Percentiles rank a stretch among this genome's conserved stretches.
Evolutionary conservation across 2,113 vertebrate genomes (phyloP).

Genomic region (Solenodon paradoxus): DNA sequence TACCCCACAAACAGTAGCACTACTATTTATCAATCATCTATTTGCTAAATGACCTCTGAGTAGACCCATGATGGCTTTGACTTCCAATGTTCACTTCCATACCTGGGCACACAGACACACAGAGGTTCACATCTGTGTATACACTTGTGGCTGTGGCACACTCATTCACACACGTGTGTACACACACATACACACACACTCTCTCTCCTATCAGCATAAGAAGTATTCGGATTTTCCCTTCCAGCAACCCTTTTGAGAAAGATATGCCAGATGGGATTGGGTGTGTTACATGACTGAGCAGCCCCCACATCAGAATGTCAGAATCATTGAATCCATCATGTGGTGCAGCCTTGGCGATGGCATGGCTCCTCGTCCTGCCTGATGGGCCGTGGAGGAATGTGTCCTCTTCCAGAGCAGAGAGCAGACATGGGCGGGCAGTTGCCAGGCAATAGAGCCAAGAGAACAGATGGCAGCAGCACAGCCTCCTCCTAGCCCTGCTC

Average conservation of each 20-base stretch:
- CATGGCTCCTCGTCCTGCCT: slow-evolving; percentile 38
- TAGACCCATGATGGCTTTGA: background rate
- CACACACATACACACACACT: background rate
- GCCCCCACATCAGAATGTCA: slow-evolving; percentile 64
- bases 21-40: background rate
- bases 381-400: slow-evolving; percentile 63
- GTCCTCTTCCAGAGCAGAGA: slow-evolving; percentile 41
- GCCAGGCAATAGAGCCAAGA: slow-evolving; percentile 52
- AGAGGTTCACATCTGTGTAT: background rate
- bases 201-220: background rate
- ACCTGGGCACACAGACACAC: background rate
- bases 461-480: slow-evolving; percentile 57
- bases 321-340: slow-evolving; percentile 69
- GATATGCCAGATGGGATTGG: slow-evolving; percentile 52
- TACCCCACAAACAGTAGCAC: background rate
- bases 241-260: slow-evolving; percentile 49
- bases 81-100: background rate
- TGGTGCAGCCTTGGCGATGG: slow-evolving; percentile 38
- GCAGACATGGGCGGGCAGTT: slow-evolving; percentile 45
- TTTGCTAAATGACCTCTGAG: background rate
- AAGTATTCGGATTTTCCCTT: background rate
- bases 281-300: slow-evolving; percentile 56
- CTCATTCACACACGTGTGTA: background rate
- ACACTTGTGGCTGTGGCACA: background rate
- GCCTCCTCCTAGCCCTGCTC: background rate